A percentile compares a stretch with the other conserved stretches of the same genome.
These are phyloP conservation scores for Rhipidura dahli DNA, from an alignment of 2,113 vertebrate species.

Conservation along the genomic window DNA sequence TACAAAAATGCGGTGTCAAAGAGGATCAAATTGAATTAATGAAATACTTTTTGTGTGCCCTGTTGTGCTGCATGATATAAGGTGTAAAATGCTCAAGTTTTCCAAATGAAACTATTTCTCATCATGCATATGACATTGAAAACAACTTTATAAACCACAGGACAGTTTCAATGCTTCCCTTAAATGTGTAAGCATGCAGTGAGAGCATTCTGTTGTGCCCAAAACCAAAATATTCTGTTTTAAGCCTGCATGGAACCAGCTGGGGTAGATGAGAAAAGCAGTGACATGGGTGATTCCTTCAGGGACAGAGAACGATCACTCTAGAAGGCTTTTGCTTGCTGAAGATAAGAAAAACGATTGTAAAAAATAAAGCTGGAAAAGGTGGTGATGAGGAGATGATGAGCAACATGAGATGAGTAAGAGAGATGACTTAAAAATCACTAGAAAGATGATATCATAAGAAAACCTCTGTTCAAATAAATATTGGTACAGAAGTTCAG, in stretches of 20 bases:
- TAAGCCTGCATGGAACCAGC: background rate
- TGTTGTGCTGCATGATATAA: background rate
- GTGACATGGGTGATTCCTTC: background rate
- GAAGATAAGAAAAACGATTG: background rate
- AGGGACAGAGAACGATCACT: background rate
- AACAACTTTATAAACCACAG: background rate
- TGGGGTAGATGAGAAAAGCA: background rate
- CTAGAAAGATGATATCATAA: background rate
- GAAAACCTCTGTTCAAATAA: background rate
- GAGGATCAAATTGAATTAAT: background rate
- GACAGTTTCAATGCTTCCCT: background rate
- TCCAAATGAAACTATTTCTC: background rate
- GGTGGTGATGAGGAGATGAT: background rate
- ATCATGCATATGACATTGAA: background rate
- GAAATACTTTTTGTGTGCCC: background rate
- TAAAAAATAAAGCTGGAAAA: background rate
- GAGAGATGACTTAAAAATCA: background rate
- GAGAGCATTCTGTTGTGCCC: background rate
- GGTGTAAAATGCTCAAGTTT: background rate
- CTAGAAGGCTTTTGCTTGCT: background rate
- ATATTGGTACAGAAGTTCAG: background rate
- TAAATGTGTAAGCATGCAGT: background rate
- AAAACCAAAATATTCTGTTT: background rate
- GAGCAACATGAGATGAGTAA: accelerated
- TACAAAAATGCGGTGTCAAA: background rate